Base-by-base conservation (phyloP, 2,113 vertebrate species). In the Ariopsis seemanni region DNA sequence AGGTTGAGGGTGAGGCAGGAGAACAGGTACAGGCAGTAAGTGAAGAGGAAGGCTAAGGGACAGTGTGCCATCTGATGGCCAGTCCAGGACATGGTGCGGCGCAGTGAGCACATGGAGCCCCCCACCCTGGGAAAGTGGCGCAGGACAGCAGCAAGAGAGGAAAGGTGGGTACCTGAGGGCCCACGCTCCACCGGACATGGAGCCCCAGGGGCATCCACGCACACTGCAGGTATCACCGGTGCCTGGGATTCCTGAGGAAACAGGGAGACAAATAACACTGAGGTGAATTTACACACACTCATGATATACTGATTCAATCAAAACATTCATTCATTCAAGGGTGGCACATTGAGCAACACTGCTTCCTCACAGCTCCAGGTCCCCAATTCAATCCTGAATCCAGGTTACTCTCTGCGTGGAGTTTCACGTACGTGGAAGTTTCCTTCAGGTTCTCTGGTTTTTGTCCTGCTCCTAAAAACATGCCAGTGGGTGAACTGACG, bases 91-190 rank as follows among this genome's bases (percentile, higher is more conserved):
- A 97, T 90, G 25, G 93, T 95, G 92, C 94, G 95, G 87, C 94
- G 94, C 89, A 98, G 94, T 90, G 87, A 94, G 93, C 93, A 92
- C 92, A 97, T 94, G 90, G 94, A 95, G 94, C 88, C 92, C 94
- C 93, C 94, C 92, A 95, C 91, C 92, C 91, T 18, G 67, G 94
- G 91, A 30, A 94, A 96, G 92, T 90, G 94, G 88, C 91, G 94
- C 92, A 83, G 90, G 94, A 94, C 94, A 94, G 94, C 95, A 93
- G 94, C 92, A 94, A 97, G 93, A 95, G 93, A 96, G 95, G 95
- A 96, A 96, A 96, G 92, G 60, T 92, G 95, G 96, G 95, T 99
- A 99, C 98, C 98, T 99, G 98, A 96, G 82, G 96, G 96, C 90
- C 95, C 96, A 93, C 91, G 93, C 65, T 97, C 97, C 14, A 94